phyloP scores from a whole-genome alignment of 2,113 vertebrate species.

The Numenius arquata region DNA sequence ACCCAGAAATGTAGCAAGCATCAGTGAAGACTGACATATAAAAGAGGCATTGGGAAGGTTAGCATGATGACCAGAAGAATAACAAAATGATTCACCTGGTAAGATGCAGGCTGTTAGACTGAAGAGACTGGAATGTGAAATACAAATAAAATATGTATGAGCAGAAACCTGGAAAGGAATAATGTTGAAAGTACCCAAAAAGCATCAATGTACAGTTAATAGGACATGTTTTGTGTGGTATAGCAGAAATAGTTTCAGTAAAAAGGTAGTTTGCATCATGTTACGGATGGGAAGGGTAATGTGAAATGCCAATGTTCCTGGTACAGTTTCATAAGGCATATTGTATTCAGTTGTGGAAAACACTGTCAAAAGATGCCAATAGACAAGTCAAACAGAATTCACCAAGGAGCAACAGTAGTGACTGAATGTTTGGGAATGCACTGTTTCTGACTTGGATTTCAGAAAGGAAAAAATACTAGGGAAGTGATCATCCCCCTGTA shows the following conservation, averaged over 20 bases:
- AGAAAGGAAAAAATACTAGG: not conserved
- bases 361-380: not conserved
- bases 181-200: not conserved
- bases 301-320: not conserved
- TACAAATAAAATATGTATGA: not conserved
- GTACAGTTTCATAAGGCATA: not conserved
- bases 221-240: not conserved
- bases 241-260: not conserved
- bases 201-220: not conserved
- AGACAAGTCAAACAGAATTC: not conserved
- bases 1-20: not conserved
- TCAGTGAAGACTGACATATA: not conserved
- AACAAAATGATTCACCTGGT: not conserved
- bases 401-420: not conserved
- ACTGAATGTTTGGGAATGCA: not conserved
- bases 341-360: not conserved
- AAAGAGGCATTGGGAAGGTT: not conserved
- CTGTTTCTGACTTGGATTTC: not conserved
- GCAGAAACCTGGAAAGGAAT: not conserved
- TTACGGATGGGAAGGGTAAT: not conserved
- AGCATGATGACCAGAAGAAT: not conserved
- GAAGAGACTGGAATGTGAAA: not conserved
- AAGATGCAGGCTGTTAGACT: not conserved
- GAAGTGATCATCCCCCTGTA: rapidly evolving
- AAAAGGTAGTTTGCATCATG: not conserved